phyloP scores from a whole-genome alignment of 2,888 invertebrate genomes.

The Artemia sp. region DNA sequence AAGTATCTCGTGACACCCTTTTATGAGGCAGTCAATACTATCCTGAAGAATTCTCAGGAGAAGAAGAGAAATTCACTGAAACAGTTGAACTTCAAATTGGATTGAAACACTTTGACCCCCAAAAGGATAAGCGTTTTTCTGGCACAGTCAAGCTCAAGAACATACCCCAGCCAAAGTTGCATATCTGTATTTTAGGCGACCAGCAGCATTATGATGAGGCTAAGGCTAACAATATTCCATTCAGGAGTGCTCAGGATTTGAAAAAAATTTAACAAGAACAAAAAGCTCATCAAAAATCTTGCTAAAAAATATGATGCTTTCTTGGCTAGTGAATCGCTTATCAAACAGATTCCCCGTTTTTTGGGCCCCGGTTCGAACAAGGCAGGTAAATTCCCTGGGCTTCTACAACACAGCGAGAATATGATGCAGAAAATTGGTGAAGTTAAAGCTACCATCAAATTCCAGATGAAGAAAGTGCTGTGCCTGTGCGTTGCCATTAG shows the following conservation, averaged over 20 bases:
- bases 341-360: slow-evolving; percentile 97
- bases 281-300: slow-evolving; percentile 98
- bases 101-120: slow-evolving; percentile 99
- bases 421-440: slow-evolving; percentile 94
- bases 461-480: slow-evolving; percentile 99
- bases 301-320: slow-evolving; percentile 88
- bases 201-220: slow-evolving; percentile 99
- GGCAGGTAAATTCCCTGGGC: slow-evolving; percentile 98
- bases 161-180: slow-evolving; percentile 96
- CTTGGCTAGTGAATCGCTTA: slow-evolving; percentile 93
- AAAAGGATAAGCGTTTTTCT: slow-evolving; percentile 99
- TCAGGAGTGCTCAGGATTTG: slow-evolving; percentile 94
- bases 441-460: slow-evolving; percentile 97
- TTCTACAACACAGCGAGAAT: slow-evolving; percentile 88
- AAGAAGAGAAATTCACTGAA: slow-evolving; percentile 78
- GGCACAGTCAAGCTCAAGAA: slow-evolving; percentile 99
- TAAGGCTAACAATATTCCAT: slow-evolving; percentile 68
- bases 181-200: slow-evolving; percentile 94
- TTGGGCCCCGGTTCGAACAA: slow-evolving; percentile 98
- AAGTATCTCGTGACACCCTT: slow-evolving; percentile 91
- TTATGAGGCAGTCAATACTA: slow-evolving; percentile 75
- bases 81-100: slow-evolving; percentile 97
- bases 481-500: slow-evolving; percentile 97
- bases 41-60: slow-evolving; percentile 56
- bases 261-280: slow-evolving; percentile 99